Evolutionary conservation across 1,140 invertebrate genomes (phyloP), one percentile per base, ranked within the genome.

Genomic region (Brachionus plicatilis): DNA sequence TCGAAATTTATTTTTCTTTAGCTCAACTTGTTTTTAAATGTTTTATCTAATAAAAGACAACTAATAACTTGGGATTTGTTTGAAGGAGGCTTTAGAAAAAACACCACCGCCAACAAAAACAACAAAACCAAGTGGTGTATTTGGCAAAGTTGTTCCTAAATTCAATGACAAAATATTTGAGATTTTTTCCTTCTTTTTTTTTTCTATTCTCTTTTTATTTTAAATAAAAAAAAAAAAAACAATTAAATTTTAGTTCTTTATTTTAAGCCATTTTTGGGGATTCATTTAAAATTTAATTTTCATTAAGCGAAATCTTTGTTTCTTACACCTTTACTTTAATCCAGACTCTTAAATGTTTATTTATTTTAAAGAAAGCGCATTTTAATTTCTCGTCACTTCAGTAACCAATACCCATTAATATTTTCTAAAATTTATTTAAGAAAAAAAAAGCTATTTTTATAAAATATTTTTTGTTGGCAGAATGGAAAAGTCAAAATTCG

Each of bases 221-320:
- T 37, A 37, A 37, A 37, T 37, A 37, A 29, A 29, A 72, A 41
- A 43, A 43, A 17, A 72, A 72, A 41, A 43, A 72, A 72, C 17
- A 41, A 43, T 43, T 72, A 43, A 20, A 68, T 33, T 33, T 33
- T 68, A n/a, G 29, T 37, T 33, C 14, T 33, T 33, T 33, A 33
- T n/a, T 68, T 68, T 29, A 14, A 1, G 33, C 5, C 33, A 20
- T 45, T 43, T 72, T 72, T 20, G 33, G 41, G 68, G 33, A 72
- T 72, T 72, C 68, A 72, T 72, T 72, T 72, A 72, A 72, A 72
- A 72, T 72, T 72, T 72, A 72, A 72, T 72, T 72, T 72, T 72
- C 68, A 72, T 72, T 72, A 72, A 43, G 37, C 68, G 68, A 72
- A 72, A 41, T 72, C 37, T 72, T 68, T 68, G 6, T 14, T 29